Evolutionary conservation across 2,888 invertebrate species (phyloP).

Genomic region (Apocheima hispidaria): DNA sequence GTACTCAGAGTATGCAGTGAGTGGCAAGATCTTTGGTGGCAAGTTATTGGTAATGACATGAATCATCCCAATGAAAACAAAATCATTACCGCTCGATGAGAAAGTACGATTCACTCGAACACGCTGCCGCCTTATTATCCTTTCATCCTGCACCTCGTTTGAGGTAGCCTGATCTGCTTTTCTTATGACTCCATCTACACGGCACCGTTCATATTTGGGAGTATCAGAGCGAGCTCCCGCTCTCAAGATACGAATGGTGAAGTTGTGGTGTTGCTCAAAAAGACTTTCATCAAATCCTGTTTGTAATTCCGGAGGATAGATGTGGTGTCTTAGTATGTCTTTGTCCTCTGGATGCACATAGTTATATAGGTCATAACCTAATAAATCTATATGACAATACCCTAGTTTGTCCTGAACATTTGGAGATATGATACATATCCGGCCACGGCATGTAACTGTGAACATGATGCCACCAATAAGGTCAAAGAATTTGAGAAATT

Average conservation of each 20-base stretch:
- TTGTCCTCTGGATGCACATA: conserved; percentile 95
- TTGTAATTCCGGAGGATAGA: conserved; percentile 86
- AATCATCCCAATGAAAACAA: conserved; percentile 90
- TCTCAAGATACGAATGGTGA: conserved; percentile 87
- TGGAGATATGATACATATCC: conserved; percentile 94
- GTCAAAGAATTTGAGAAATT: conserved; percentile 88
- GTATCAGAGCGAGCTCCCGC: conserved; percentile 91
- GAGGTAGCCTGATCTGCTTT: conserved; percentile 86
- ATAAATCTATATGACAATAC: conserved; percentile 94
- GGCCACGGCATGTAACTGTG: conserved; percentile 92
- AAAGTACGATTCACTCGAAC: conserved; percentile 82
- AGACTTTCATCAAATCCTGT: conserved; percentile 65
- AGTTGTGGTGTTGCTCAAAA: conserved; percentile 82
- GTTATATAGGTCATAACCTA: conserved; percentile 95
- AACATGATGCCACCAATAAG: conserved; percentile 93
- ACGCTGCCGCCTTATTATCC: conserved; percentile 79
- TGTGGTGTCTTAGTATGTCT: conserved; percentile 89
- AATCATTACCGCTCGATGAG: conserved; percentile 87
- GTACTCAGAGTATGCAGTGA: conserved; percentile 92
- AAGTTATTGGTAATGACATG: conserved; percentile 86
- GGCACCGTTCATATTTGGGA: conserved; percentile 89
- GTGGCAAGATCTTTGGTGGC: conserved; percentile 87
- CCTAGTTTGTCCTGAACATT: conserved; percentile 94
- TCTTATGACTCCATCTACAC: conserved; percentile 88
- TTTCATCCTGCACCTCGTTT: conserved; percentile 81